Evolutionary conservation across 1,140 invertebrate genomes (phyloP), one percentile per base, ranked within the genome.

Genomic region (Bombus superbus): DNA sequence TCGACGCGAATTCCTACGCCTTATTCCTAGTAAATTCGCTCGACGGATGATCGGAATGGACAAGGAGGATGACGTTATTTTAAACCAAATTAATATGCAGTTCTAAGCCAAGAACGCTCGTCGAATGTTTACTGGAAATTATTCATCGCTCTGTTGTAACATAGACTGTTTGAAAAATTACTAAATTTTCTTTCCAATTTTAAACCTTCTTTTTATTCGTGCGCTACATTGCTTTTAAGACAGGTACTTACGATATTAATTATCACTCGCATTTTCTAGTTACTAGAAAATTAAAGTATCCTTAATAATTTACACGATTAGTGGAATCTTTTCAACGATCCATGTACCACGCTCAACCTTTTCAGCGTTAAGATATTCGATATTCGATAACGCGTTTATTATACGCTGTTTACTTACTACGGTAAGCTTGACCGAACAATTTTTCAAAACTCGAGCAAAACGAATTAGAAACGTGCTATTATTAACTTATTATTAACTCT

Each of bases 1-100:
- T 62, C 53, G 74, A 76, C 32, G 53, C 38, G 10, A 64, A 77
- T 77, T 77, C 59, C 57, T 42, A 64, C 57, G 57, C 25, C 25
- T 77, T 77, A 38, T 76, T 62, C 62, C 57, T 73, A 11, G 40
- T 73, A 73, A 73, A 73, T 74, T 74, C 9, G 11, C 4, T 42
- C n/a, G 18, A 28, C 28, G 62, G 38, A 62, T 40, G 38, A 53
- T n/a, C 5, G 6, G 3, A 62, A 42, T 3, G 57, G 25, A 42
- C 5, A 32, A 42, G 18, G 2, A 73, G 13, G 10, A n/a, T 25
- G 28, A 42, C 38, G 57, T 6, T 77, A 77, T 62, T 77, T 42
- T n/a, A 28, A 69, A 13, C 0, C 2, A 22, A 35, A 44, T 35
- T 79, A 68, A 68, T 68, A 47, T 68, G 62, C 15, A 57, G 38